These are phyloP conservation scores for Mizuhopecten yessoensis DNA, from an alignment of 1,140 invertebrate genomes.

Conservation along the genomic window DNA sequence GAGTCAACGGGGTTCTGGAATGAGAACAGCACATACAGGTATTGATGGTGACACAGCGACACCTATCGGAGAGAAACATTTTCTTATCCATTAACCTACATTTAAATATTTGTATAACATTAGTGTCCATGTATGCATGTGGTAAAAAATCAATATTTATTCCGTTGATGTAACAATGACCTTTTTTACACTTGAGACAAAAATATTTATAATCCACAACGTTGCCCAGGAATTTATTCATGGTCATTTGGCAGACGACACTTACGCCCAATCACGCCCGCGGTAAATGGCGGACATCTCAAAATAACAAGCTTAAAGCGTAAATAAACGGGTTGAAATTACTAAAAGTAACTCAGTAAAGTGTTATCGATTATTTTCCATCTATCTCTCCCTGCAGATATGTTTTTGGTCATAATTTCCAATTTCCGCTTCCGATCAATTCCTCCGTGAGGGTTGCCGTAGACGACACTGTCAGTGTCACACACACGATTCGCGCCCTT, in stretches of 20 bases:
- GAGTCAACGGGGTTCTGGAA: background rate
- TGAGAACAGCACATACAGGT: background rate
- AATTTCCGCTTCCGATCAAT: slow-evolving; percentile 38
- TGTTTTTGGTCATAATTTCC: slow-evolving; percentile 34
- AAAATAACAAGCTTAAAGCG: background rate
- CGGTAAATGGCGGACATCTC: background rate
- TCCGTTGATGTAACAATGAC: background rate
- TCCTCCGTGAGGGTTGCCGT: background rate
- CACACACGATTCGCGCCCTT: background rate
- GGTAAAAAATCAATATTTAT: background rate
- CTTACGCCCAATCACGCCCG: background rate
- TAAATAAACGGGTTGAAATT: slow-evolving; percentile 16
- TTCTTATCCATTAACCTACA: background rate
- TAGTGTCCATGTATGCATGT: too few species aligned
- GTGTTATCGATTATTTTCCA: background rate
- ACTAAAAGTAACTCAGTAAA: background rate
- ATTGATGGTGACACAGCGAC: background rate
- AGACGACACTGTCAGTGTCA: background rate
- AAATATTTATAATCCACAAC: background rate
- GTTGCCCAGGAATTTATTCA: background rate
- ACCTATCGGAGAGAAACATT: background rate
- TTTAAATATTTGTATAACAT: too few species aligned
- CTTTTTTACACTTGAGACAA: background rate
- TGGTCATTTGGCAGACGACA: background rate
- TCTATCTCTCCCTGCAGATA: slow-evolving; percentile 5